Evolutionary conservation across 92 coral and sea anemone species (phyloP), one percentile per base, ranked within the genome.

Genomic region (Paramuricea clavata): DNA sequence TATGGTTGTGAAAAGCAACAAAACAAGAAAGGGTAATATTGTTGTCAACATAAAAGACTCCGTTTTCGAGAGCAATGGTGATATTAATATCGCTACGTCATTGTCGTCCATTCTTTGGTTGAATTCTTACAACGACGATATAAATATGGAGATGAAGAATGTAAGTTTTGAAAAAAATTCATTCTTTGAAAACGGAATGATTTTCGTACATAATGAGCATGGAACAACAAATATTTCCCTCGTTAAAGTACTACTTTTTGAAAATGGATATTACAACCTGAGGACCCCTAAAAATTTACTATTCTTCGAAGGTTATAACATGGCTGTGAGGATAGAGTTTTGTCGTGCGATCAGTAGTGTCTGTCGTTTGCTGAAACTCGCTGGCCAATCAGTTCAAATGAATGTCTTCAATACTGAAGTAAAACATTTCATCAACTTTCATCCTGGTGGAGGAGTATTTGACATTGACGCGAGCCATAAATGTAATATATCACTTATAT

Each of bases 61-160:
- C 15, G 35, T 67, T 36, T 86, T 86, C 78, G 64, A 62, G 3
- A 33, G 69, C 32, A 86, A 62, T 23, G 85, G 89, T 12, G 12
- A 35, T 12, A 0, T 12, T 7, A 12, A 12, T 26, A 6, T 42
- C 69, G 30, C 15, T 16, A 21, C 44, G 5, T 12, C 25, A 10
- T 19, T 11, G 4, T 25, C 36, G 9, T 6, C 56, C 47, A 28
- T 42, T 49, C 30, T 28, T 65, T 30, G 26, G 78, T 28, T 83
- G 49, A 17, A 2, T 17, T 27, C 19, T 41, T 23, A 61, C 26
- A 65, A 50, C 16, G 30, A n/a, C 17, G 28, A 36, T 8, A 21
- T 71, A 3, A 9, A 62, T 67, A 65, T 86, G 39, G 28, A 39
- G 49, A 19, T 86, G 34, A 47, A 65, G 10, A 86, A 86, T 36